A percentile compares a stretch with the other conserved stretches of the same genome.
Evolutionary conservation across 2,797 vertebrate species (phyloP).

Genomic region (Paratrypauchen microcephalus): DNA sequence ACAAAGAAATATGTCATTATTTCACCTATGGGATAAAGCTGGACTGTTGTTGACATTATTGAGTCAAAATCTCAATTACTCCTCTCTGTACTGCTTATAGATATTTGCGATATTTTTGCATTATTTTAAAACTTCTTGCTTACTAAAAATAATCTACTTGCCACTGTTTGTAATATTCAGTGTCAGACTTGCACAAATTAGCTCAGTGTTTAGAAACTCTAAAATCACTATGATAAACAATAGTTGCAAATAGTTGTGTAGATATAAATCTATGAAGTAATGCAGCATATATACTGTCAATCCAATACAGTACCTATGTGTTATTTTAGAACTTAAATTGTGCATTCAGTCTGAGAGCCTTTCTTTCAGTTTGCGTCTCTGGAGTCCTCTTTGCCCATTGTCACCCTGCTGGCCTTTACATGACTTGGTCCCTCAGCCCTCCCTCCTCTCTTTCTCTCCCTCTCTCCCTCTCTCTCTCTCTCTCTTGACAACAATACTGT

Average conservation of each 20-base stretch:
- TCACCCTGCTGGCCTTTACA: constrained; percentile 60
- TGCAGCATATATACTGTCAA: constrained; percentile 28
- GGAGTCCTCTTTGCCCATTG: constrained; percentile 68
- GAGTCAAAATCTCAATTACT: background rate
- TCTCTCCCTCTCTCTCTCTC: background rate
- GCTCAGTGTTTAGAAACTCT: background rate
- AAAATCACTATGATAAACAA: background rate
- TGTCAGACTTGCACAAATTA: background rate
- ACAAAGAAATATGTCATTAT: constrained; percentile 16
- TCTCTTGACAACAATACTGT: constrained; percentile 49
- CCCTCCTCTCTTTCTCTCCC: constrained; percentile 16
- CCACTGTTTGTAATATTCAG: background rate
- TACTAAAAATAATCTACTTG: no score
- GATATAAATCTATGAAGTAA: constrained; percentile 22
- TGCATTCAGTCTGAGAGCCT: constrained; percentile 69
- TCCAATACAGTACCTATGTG: background rate
- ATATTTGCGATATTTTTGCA: background rate
- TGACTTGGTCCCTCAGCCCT: constrained; percentile 58
- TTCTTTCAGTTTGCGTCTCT: constrained; percentile 68
- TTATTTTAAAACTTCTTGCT: background rate
- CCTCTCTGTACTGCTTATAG: background rate
- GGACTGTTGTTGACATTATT: constrained; percentile 19
- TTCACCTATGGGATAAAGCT: background rate
- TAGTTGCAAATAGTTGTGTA: background rate
- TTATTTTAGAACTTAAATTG: constrained; percentile 50